Percentiles rank a stretch among this genome's conserved stretches.
phyloP scores from a whole-genome alignment of 2,113 vertebrate genomes.

The Chloropsis cyanopogon region DNA sequence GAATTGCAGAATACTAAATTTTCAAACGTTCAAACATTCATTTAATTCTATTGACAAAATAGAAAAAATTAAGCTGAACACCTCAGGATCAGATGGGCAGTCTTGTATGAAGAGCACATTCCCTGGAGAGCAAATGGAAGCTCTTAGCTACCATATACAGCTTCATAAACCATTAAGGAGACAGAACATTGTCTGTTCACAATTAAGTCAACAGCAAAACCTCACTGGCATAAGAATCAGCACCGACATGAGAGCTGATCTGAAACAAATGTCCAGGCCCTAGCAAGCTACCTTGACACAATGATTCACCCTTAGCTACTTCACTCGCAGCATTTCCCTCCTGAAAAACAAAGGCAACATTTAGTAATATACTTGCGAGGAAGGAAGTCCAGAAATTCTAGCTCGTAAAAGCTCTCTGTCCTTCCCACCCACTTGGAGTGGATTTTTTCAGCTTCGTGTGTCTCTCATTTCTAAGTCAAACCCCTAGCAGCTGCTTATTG shows the following conservation, averaged over 20 bases:
- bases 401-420: neutral
- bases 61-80: neutral
- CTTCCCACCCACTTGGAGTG: neutral
- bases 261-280: neutral
- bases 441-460: neutral
- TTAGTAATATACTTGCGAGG: neutral
- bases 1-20: neutral
- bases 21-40: neutral
- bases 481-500: neutral
- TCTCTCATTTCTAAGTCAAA: neutral
- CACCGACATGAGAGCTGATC: neutral
- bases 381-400: neutral
- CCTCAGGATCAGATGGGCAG: neutral
- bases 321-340: neutral
- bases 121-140: neutral
- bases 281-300: neutral
- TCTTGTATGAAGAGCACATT: neutral
- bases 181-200: neutral
- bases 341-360: neutral
- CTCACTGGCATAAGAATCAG: neutral
- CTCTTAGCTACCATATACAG: neutral
- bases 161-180: neutral
- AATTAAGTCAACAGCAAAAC: neutral
- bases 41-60: neutral
- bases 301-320: neutral